phyloP scores from a whole-genome alignment of 2,888 invertebrate species.

The Xylota sylvarum region DNA sequence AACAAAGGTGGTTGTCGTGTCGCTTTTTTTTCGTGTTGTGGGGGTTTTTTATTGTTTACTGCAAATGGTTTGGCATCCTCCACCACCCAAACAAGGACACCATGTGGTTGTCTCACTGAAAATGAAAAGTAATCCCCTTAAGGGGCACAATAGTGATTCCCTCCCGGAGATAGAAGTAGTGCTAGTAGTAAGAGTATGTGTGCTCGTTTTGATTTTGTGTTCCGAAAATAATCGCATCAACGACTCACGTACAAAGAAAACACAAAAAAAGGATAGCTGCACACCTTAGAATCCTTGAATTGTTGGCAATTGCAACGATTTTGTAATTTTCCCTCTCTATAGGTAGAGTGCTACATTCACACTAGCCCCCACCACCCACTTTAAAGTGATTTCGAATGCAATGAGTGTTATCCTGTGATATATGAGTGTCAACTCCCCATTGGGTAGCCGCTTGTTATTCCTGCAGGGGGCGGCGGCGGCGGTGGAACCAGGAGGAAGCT shows the following conservation, averaged over 20 bases:
- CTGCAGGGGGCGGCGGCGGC: too few species aligned
- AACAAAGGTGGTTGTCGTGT: slow-evolving; percentile 12
- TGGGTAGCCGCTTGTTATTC: slow-evolving; percentile 25
- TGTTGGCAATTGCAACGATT: slow-evolving; percentile 69
- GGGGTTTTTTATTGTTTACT: slow-evolving; percentile 68
- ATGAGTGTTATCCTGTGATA: slow-evolving; percentile 76
- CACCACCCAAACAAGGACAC: slow-evolving; percentile 36
- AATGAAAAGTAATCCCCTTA: slow-evolving; percentile 60
- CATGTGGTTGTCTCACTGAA: slow-evolving; percentile 63
- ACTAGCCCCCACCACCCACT: background rate
- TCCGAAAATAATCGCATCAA: slow-evolving; percentile 67
- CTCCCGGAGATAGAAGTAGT: background rate
- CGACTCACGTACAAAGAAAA: slow-evolving; percentile 39
- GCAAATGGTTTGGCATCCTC: slow-evolving; percentile 54
- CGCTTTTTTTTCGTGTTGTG: background rate
- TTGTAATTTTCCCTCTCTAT: slow-evolving; percentile 70
- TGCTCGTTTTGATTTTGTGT: slow-evolving; percentile 57
- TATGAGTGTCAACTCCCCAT: slow-evolving; percentile 61
- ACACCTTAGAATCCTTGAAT: slow-evolving; percentile 52
- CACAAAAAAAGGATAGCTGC: background rate
- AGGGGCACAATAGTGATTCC: slow-evolving; percentile 22
- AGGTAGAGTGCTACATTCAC: too few species aligned
- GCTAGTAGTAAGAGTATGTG: background rate
- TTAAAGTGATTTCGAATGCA: slow-evolving; percentile 69
- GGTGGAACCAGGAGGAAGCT: too few species aligned